These are phyloP conservation scores for Bugula neritina DNA, from an alignment of 2,888 invertebrate species.

Conservation along the genomic window DNA sequence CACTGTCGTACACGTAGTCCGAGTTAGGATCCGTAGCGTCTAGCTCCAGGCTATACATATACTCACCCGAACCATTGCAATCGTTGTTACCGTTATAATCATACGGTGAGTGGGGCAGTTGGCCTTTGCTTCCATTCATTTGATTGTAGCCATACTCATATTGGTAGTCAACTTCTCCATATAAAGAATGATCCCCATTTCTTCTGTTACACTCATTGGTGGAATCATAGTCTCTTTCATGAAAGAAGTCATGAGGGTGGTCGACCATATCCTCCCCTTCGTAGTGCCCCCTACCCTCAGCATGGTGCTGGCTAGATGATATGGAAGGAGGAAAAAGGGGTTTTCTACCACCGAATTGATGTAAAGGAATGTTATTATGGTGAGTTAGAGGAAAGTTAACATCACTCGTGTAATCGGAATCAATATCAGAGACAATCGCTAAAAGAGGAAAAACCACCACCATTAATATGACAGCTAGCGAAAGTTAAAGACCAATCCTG, in stretches of 20 bases:
- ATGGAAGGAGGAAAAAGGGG: neutral
- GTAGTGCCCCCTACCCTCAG: neutral
- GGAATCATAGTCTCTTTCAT: slow-evolving; percentile 31
- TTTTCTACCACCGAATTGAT: slow-evolving; percentile 50
- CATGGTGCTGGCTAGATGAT: neutral
- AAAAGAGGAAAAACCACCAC: slow-evolving; percentile 30
- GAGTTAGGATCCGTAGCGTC: neutral
- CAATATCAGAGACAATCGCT: slow-evolving; percentile 73
- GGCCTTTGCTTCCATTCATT: neutral
- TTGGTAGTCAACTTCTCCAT: neutral
- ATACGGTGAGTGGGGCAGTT: neutral
- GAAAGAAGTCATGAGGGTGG: slow-evolving; percentile 43
- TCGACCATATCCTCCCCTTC: neutral
- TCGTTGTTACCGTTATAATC: neutral
- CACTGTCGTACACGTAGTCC: neutral
- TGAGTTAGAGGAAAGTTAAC: slow-evolving; percentile 78
- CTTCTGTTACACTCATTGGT: neutral
- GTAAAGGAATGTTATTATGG: slow-evolving; percentile 84
- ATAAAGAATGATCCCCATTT: neutral
- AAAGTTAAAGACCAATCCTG: too few species aligned
- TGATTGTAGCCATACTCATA: neutral
- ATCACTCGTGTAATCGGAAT: slow-evolving; percentile 94
- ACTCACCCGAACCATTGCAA: neutral
- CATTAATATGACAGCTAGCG: too few species aligned
- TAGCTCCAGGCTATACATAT: neutral